Evolutionary conservation across 2,797 vertebrate genomes (phyloP), one percentile per base, ranked within the genome.

Genomic region (Heteromormyrus szaboi): DNA sequence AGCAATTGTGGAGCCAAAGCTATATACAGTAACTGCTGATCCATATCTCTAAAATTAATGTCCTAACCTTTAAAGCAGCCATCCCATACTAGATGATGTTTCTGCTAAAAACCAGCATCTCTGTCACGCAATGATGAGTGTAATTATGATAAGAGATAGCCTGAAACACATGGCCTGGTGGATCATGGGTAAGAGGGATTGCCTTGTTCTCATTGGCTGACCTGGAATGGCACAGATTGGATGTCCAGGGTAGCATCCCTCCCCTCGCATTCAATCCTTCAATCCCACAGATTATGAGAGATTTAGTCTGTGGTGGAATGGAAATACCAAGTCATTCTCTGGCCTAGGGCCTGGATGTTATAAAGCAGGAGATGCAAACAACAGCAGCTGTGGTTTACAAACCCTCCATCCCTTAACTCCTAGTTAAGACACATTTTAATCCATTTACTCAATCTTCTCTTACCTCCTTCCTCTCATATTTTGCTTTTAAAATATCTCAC

Each of bases 341-440:
- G 68, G 53, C 48, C 19, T 22, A 25, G 12, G 9, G 17, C 48
- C 17, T 22, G 76, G 53, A 41, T 33, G 53, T 25, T 88, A 59
- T 88, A 37, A 81, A 46, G 56, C 33, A 54, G 50, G 17, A 48
- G 72, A 37, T 83, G 17, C 6, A 83, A n/a, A 83, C 22, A 62
- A 54, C n/a, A 25, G 81, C 88, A 62, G 51, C 72, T 83, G 76
- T 9, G 62, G 33, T 50, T 83, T 14, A 50, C 79, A 84, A 83
- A 12, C 46, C 79, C 46, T 22, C n/a, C 22, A 19, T 7, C 72
- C n/a, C 19, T 37, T 46, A 33, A 12, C 46, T 37, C 51, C n/a
- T 81, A 22, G n/a, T 79, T 79, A 79, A 41, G 33, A 14, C 72
- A 83, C 7, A 44, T 88, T 88, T 88, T 44, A 84, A 56, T 88